Conservation (phyloP, 2,888 invertebrate genomes). For the Rutpela maculata region DNA sequence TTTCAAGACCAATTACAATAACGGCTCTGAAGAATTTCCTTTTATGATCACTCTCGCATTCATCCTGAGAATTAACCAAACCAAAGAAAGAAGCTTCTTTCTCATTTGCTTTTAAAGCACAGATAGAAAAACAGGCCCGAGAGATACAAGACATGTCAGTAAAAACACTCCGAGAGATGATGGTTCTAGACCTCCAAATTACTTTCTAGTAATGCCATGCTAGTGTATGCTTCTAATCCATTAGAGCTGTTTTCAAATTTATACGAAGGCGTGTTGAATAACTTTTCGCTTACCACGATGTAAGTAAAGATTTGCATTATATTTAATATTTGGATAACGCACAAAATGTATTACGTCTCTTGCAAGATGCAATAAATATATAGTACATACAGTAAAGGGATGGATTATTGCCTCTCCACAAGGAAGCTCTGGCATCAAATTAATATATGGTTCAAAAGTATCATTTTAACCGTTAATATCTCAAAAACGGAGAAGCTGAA, state of each 20-base stretch:
- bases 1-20: constrained; percentile 46
- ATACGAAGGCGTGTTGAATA: no score
- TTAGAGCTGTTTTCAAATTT: neutral
- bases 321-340: no score
- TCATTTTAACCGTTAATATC: no score
- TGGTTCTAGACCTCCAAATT: neutral
- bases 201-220: neutral
- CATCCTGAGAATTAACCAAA: neutral
- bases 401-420: no score
- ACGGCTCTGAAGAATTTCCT: constrained; percentile 44
- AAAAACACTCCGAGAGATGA: neutral
- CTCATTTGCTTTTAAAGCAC: constrained; percentile 10
- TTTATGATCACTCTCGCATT: constrained; percentile 14
- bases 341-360: no score
- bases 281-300: no score
- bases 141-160: neutral
- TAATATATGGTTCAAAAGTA: no score
- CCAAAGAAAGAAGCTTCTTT: constrained; percentile 4
- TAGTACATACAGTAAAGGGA: no score
- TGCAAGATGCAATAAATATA: no score
- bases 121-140: neutral
- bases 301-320: no score
- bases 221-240: neutral
- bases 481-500: no score
- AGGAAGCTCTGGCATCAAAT: no score